Base-by-base conservation (phyloP, 2,888 invertebrate genomes). In the Drosophila flavopinicola region DNA sequence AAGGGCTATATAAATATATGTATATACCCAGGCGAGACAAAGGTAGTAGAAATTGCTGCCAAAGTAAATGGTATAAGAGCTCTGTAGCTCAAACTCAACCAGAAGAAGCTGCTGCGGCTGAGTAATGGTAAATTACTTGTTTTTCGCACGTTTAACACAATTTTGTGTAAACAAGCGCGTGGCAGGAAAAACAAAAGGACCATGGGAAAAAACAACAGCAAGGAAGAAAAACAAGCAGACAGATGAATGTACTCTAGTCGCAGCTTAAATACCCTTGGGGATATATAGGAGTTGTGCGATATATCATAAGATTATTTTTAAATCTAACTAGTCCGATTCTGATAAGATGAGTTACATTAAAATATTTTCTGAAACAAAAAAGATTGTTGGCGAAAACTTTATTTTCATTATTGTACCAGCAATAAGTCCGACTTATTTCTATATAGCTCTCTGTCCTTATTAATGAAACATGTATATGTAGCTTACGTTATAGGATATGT, bases 81-180 rank as follows among this genome's bases (percentile, higher is more conserved):
- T 39, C 11, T 17, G 6, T 23, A 44, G 45, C 37, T 24, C 39
- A 13, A 20, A 39, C 37, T 37, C 17, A 44, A 37, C 23, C 13
- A 6, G 29, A 32, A 39, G 38, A 71, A 37, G 39, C 27, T 59
- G 20, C 20, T 20, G 51, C 20, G 54, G 52, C 70, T 83, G 66
- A 66, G 85, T 80, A 84, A 79, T 72, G 82, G 85, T 71, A 61
- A 85, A 87, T 87, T 67, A 83, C 87, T 70, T 67, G 64, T 59
- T 78, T 77, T 69, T 82, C 79, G 77, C 88, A 82, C 85, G 73
- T 80, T 87, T 83, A 88, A 84, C 86, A 59, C 77, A 86, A 86
- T 83, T 86, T 87, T 49, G 63, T 66, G 69, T 77, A 73, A 77
- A 80, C 69, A 77, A 77, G 77, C 63, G 48, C 48, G 51, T 64